Percentiles rank a stretch among this genome's conserved stretches.
These are phyloP conservation scores for Pararge aegeria DNA, from an alignment of 1,140 invertebrate genomes.

Conservation along the genomic window DNA sequence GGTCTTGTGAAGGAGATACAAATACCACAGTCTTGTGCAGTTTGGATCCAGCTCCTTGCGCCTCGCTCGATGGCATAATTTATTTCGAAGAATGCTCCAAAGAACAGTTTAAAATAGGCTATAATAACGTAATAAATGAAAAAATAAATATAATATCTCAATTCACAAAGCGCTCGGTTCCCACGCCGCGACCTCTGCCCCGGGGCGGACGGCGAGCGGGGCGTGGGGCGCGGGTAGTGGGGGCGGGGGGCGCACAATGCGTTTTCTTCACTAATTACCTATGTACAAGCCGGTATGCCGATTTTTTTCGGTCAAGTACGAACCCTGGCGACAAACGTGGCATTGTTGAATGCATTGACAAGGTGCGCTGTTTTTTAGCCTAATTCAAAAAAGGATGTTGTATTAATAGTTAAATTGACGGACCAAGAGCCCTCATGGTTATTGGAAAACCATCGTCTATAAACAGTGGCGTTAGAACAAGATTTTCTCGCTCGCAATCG, in stretches of 20 bases:
- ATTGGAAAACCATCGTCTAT: too few relatives aligned
- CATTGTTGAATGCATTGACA: conserved; percentile 15
- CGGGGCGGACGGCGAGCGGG: neutral
- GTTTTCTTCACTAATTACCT: conserved; percentile 16
- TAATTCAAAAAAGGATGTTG: too few relatives aligned
- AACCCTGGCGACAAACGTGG: conserved; percentile 8
- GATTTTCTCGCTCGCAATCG: too few relatives aligned
- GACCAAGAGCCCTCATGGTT: too few relatives aligned
- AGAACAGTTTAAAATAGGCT: neutral
- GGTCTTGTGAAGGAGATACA: too few relatives aligned
- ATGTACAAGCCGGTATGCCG: conserved; percentile 8
- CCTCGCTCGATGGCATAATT: too few relatives aligned
- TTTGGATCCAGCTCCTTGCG: too few relatives aligned
- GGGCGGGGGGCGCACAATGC: conserved; percentile 1
- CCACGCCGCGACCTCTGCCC: conserved; percentile 10
- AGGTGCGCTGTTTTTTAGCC: too few relatives aligned
- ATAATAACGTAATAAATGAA: neutral
- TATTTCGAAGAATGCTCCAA: too few relatives aligned
- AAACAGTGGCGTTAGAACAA: too few relatives aligned
- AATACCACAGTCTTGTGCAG: too few relatives aligned
- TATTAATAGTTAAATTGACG: too few relatives aligned
- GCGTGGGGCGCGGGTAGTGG: neutral
- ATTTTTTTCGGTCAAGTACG: conserved; percentile 26
- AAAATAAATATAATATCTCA: conserved; percentile 3
- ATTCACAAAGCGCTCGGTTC: conserved; percentile 7